These are phyloP conservation scores for Tachycineta bicolor DNA, from an alignment of 2,113 vertebrate species.

Conservation along the genomic window DNA sequence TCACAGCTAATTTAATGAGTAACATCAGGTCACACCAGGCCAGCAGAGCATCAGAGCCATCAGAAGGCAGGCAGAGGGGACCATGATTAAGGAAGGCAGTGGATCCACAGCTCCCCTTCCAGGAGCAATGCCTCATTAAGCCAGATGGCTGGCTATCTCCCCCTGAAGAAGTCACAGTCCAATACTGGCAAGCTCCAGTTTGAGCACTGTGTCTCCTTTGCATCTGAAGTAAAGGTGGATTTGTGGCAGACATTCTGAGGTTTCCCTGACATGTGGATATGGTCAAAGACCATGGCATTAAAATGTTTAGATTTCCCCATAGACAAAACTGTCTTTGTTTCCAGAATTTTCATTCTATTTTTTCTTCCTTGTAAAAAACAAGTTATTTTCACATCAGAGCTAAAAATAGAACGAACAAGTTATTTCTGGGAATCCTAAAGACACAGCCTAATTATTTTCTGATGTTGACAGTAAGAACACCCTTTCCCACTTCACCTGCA, in stretches of 20 bases:
- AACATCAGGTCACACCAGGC: not conserved
- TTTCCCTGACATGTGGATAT: not conserved
- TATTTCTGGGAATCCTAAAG: not conserved
- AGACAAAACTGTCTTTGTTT: not conserved
- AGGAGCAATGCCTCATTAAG: not conserved
- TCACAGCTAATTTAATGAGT: not conserved
- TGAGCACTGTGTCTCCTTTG: not conserved
- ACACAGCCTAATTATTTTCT: not conserved
- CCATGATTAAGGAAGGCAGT: not conserved
- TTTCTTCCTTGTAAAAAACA: not conserved
- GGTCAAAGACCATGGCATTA: not conserved
- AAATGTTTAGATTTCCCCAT: fast-evolving
- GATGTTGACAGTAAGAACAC: not conserved
- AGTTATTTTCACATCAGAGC: not conserved
- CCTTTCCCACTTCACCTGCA: fast-evolving
- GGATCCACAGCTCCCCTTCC: not conserved
- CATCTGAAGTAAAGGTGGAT: not conserved
- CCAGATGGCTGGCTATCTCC: not conserved
- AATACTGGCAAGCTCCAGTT: not conserved
- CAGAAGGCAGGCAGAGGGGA: not conserved
- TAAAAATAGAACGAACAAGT: not conserved
- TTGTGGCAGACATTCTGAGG: not conserved
- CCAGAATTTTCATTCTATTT: not conserved
- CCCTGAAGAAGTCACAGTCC: not conserved
- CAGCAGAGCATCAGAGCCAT: not conserved